A percentile compares a stretch with the other conserved stretches of the same genome.
These are phyloP conservation scores for Tetragnatha versicolor DNA, from an alignment of 1,140 invertebrate species.

Conservation along the genomic window DNA sequence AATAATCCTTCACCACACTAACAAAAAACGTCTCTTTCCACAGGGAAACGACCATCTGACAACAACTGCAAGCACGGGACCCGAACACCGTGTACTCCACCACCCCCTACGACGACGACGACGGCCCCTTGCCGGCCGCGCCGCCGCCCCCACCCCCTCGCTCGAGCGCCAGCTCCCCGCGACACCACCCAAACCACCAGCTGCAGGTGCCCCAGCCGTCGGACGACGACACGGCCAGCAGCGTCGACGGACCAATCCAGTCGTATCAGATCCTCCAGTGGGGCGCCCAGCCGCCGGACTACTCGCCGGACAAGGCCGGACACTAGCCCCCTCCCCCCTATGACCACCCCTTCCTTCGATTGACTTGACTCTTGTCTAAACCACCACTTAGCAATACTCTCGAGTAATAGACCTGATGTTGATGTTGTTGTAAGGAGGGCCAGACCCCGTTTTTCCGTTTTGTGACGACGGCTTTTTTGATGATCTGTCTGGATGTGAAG, in stretches of 20 bases:
- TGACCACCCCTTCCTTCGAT: no score
- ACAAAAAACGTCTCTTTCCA: not conserved
- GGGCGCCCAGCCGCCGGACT: constrained; percentile 29
- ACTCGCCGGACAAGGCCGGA: no score
- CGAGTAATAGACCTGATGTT: no score
- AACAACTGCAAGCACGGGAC: constrained; percentile 54
- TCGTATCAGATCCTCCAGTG: constrained; percentile 45
- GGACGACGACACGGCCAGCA: constrained; percentile 42
- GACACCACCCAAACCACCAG: not conserved
- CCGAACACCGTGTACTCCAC: constrained; percentile 40
- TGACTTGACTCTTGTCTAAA: no score
- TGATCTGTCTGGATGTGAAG: no score
- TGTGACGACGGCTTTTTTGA: no score
- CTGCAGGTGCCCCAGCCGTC: not conserved
- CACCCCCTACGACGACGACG: constrained; percentile 7
- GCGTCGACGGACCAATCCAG: constrained; percentile 26
- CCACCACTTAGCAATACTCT: constrained; percentile 31
- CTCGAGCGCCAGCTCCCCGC: constrained; percentile 14
- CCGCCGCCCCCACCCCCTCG: constrained; percentile 34
- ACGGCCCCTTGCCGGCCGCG: not conserved
- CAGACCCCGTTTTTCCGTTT: no score
- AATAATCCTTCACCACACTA: no score
- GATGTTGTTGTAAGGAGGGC: no score
- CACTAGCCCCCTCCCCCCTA: no score
- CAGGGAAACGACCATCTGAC: constrained; percentile 56